These are phyloP conservation scores for Drosophila rufa DNA, from an alignment of 1,140 invertebrate species.

Conservation along the genomic window DNA sequence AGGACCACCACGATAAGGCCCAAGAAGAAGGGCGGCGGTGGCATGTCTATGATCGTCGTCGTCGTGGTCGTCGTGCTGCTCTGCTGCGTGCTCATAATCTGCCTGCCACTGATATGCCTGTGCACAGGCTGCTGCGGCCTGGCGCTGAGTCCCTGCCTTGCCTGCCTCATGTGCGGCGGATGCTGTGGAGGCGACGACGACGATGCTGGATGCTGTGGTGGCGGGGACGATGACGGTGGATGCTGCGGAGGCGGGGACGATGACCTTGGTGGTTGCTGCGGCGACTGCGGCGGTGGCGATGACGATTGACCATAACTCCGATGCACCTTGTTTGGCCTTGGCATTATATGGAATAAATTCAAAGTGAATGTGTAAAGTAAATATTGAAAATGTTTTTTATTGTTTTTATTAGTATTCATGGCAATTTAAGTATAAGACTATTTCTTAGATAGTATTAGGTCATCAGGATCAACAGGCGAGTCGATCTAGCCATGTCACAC, in stretches of 20 bases:
- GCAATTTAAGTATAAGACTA: too few species aligned
- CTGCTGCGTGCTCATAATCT: slow-evolving; percentile 2
- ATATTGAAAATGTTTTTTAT: too few species aligned
- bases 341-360: not conserved
- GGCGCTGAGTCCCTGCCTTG: not conserved
- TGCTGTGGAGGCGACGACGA: not conserved
- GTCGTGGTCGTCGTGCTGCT: not conserved
- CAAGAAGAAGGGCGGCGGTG: not conserved
- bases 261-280: too few species aligned
- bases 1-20: too few species aligned
- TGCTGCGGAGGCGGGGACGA: too few species aligned
- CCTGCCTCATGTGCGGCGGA: not conserved
- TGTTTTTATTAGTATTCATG: too few species aligned
- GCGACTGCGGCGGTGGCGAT: not conserved
- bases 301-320: not conserved
- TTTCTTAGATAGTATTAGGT: too few species aligned
- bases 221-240: too few species aligned
- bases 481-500: too few species aligned
- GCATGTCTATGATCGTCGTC: not conserved
- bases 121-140: slow-evolving; percentile 3
- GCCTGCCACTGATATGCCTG: not conserved
- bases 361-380: not conserved
- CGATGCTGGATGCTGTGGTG: too few species aligned
- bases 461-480: too few species aligned
- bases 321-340: not conserved